Evolutionary conservation across 2,888 invertebrate genomes (phyloP).

Genomic region (Cosmia trapezina): DNA sequence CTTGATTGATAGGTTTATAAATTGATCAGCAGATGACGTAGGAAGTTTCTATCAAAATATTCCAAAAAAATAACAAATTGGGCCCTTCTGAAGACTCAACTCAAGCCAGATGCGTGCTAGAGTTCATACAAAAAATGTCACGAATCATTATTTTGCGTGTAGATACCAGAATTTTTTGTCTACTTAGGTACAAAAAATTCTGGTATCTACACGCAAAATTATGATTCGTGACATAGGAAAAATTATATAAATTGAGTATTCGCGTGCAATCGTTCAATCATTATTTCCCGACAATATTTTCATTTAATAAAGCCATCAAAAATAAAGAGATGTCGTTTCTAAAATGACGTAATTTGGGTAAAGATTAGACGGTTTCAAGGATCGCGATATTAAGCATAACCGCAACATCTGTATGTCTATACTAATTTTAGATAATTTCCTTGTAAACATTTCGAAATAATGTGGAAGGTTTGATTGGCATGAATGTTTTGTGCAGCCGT

Average conservation of each 20-base stretch:
- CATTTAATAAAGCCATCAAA: slow-evolving; percentile 78
- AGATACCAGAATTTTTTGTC: slow-evolving; percentile 13
- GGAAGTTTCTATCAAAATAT: background rate
- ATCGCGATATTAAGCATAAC: slow-evolving; percentile 61
- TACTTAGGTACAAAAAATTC: too few species aligned
- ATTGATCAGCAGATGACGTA: background rate
- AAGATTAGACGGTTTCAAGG: slow-evolving; percentile 62
- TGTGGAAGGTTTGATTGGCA: slow-evolving; percentile 45
- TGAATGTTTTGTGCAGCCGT: slow-evolving; percentile 43
- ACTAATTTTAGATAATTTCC: slow-evolving; percentile 62
- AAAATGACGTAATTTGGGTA: slow-evolving; percentile 63
- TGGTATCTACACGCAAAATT: too few species aligned
- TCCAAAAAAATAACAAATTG: background rate
- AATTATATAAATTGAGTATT: slow-evolving; percentile 54
- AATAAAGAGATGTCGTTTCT: slow-evolving; percentile 55
- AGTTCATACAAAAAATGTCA: slow-evolving; percentile 34
- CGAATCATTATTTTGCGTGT: slow-evolving; percentile 32
- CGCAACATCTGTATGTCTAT: slow-evolving; percentile 64
- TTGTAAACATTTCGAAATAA: slow-evolving; percentile 56
- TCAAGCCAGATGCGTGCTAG: slow-evolving; percentile 14
- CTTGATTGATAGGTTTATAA: too few species aligned
- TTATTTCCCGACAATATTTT: slow-evolving; percentile 60
- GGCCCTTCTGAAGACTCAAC: background rate
- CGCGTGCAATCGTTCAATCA: slow-evolving; percentile 55
- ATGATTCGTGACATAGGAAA: background rate